phyloP scores from a whole-genome alignment of 2,113 vertebrate genomes.

The Larimichthys crocea region DNA sequence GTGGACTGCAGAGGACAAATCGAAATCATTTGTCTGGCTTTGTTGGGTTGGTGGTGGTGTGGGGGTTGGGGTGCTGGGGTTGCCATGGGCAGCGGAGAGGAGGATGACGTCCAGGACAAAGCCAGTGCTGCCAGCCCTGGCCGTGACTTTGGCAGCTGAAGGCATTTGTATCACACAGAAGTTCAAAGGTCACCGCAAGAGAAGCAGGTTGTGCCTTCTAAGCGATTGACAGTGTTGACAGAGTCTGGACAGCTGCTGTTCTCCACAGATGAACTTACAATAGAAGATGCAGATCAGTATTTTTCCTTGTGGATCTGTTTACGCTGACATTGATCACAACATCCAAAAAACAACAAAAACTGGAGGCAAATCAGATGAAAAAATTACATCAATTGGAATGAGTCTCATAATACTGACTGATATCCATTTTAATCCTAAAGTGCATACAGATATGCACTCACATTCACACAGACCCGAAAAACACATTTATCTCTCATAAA shows the following conservation, averaged over 20 bases:
- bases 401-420: constrained; percentile 29
- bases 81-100: constrained; percentile 39
- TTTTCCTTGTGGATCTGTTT: background rate
- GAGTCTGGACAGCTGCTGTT: constrained; percentile 86
- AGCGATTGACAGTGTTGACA: constrained; percentile 86
- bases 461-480: constrained; percentile 41
- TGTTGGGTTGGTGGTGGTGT: constrained; percentile 79
- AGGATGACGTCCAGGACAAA: constrained; percentile 86
- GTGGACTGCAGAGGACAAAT: constrained; percentile 93
- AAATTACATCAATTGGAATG: constrained; percentile 23
- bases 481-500: constrained; percentile 74
- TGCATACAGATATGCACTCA: constrained; percentile 47
- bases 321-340: background rate
- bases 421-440: constrained; percentile 64
- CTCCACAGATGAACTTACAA: constrained; percentile 36
- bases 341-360: constrained; percentile 35
- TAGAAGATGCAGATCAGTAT: constrained; percentile 20
- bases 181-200: constrained; percentile 89
- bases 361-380: constrained; percentile 30
- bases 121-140: constrained; percentile 80
- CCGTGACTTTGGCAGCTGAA: constrained; percentile 91
- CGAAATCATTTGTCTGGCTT: constrained; percentile 98
- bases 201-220: constrained; percentile 85
- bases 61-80: constrained; percentile 19
- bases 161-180: constrained; percentile 89